Conservation (phyloP, 2,113 vertebrate genomes). For the Aegithalos caudatus region DNA sequence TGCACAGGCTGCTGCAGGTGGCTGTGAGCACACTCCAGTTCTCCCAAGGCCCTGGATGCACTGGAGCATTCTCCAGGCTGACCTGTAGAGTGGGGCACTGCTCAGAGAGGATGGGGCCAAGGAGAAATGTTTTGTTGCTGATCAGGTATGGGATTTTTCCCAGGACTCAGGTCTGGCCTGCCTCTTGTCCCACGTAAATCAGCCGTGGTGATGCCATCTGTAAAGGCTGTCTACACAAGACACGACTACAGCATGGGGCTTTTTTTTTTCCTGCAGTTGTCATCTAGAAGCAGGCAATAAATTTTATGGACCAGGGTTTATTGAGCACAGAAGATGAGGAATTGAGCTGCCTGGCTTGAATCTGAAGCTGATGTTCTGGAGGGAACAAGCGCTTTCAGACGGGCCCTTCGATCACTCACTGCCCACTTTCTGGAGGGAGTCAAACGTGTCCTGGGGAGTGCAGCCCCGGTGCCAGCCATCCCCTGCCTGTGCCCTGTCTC, state of each 20-base stretch:
- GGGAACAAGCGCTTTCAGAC: not conserved
- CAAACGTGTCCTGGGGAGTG: not conserved
- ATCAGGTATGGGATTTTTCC: not conserved
- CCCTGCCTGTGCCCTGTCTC: not conserved
- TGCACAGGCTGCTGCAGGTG: too few species aligned
- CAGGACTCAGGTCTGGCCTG: not conserved
- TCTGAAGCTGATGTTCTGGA: slow-evolving; percentile 33
- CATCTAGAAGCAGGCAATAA: slow-evolving; percentile 54
- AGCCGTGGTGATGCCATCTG: slow-evolving; percentile 10
- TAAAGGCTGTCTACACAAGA: slow-evolving; percentile 2
- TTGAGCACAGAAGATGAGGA: slow-evolving; percentile 54
- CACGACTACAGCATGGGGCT: not conserved
- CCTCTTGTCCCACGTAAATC: slow-evolving; percentile 21
- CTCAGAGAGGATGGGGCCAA: not conserved
- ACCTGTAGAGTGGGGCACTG: not conserved
- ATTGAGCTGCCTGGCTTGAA: slow-evolving; percentile 49
- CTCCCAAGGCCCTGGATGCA: rapidly evolving
- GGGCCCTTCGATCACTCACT: not conserved
- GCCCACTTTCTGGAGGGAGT: not conserved
- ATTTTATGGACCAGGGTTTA: slow-evolving; percentile 63
- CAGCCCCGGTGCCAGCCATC: not conserved
- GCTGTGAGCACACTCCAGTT: rapidly evolving
- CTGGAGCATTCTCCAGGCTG: not conserved
- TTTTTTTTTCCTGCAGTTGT: slow-evolving; percentile 18
- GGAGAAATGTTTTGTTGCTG: not conserved